Base-by-base conservation (phyloP, 2,888 invertebrate genomes). In the Cerceris rybyensis region DNA sequence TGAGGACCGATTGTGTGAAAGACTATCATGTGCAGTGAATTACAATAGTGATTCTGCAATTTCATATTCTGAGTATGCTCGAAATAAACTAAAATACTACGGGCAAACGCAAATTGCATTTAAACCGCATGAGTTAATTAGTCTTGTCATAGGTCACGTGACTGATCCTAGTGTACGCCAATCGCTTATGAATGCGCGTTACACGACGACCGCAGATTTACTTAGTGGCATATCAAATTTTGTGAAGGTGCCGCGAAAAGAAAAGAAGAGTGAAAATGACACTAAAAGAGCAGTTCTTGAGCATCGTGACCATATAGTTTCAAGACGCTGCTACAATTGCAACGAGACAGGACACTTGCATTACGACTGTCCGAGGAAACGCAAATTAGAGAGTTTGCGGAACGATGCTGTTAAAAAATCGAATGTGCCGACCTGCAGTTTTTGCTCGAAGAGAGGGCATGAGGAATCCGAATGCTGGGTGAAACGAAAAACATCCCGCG, bases 401-500 rank as follows among this genome's bases (percentile, higher is more conserved):
- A 43, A 43, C 13, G 14, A 11, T 13, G 2, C 9, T 6, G 49
- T 1, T 11, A 43, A 60, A 46, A 46, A 11, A 8, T 14, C 49
- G 1, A 60, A 17, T 13, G 14, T 59, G 1, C 39, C 42, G 13
- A 52, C 59, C 5, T 68, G 59, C 11, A 17, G 59, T 11, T 68
- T 50, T 11, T 59, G 68, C 11, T 50, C 58, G 0, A 68, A 59
- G n/a, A 58, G 52, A 42, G 68, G 68, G 11, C 68, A 68, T 8
- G 50, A 28, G 11, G 68, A 68, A n/a, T 13, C 8, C 14, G 49
- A 28, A 1, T 68, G 59, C 1, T 68, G 59, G 68, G 4, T 41
- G 2, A 59, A 68, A 11, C 59, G 17, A 8, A 6, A 59, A 4
- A 11, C 4, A 13, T 39, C 39, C 8, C 17, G 50, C 1, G 52